phyloP scores from a whole-genome alignment of 2,113 vertebrate genomes.

The Misgurnus mizolepis region DNA sequence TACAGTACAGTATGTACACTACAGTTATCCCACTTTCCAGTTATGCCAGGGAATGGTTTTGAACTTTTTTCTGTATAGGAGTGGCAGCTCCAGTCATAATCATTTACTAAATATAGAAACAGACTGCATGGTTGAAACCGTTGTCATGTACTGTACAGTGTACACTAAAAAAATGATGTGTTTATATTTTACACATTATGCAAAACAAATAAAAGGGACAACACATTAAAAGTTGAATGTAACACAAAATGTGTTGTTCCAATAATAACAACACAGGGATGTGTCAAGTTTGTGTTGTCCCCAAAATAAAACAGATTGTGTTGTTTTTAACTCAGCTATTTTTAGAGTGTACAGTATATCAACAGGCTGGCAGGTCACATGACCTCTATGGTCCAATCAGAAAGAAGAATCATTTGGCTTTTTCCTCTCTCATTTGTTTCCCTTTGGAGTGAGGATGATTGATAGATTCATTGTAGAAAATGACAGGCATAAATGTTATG shows the following conservation, averaged over 20 bases:
- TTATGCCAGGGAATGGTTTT: constrained; percentile 38
- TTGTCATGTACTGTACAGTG: constrained; percentile 40
- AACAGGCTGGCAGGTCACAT: constrained; percentile 31
- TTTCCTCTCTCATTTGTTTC: constrained; percentile 30
- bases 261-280: no score
- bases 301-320: no score
- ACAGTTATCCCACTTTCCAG: constrained; percentile 18
- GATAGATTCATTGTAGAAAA: constrained; percentile 20
- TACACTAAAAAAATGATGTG: no score
- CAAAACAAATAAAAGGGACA: no score
- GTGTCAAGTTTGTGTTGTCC: no score
- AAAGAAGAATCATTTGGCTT: not conserved
- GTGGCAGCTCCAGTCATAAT: constrained; percentile 32
- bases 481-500: constrained; percentile 40
- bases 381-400: constrained; percentile 35
- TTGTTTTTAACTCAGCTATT: no score
- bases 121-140: constrained; percentile 31
- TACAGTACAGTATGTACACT: constrained; percentile 16
- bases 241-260: no score
- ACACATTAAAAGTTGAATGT: no score
- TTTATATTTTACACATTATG: no score
- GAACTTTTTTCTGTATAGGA: constrained; percentile 17
- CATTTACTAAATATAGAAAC: constrained; percentile 20
- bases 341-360: constrained; percentile 19
- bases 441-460: constrained; percentile 39